A percentile compares a stretch with the other conserved stretches of the same genome.
phyloP scores from a whole-genome alignment of 92 coral and sea anemone genomes.

The Siderastrea siderea region DNA sequence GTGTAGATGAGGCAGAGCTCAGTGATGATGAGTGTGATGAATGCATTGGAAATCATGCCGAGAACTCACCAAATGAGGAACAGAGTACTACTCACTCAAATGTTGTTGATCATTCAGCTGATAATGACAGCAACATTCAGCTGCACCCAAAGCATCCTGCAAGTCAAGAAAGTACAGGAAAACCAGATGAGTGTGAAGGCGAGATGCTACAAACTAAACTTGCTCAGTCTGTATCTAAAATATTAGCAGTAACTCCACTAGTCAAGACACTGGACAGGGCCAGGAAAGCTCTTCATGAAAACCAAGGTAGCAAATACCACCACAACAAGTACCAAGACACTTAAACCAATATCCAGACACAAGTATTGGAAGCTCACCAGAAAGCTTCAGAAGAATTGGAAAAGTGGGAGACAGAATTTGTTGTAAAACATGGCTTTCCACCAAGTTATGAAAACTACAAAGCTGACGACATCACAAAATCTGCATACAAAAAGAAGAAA shows the following conservation, averaged over 20 bases:
- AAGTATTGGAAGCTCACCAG: conserved; percentile 6
- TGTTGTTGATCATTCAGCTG: background rate
- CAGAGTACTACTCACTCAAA: background rate
- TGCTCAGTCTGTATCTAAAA: background rate
- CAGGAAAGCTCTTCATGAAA: background rate
- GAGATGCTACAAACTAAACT: background rate
- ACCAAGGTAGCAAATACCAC: background rate
- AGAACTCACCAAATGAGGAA: background rate
- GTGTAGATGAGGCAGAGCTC: background rate
- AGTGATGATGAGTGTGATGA: background rate
- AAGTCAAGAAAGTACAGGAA: background rate
- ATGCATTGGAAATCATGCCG: background rate
- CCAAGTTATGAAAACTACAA: conserved; percentile 7
- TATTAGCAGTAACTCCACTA: background rate
- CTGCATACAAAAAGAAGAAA: too few relatives aligned
- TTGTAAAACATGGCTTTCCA: background rate
- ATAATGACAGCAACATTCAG: background rate
- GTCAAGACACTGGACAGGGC: background rate
- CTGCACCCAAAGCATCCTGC: background rate
- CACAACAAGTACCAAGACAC: conserved; percentile 1
- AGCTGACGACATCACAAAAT: background rate
- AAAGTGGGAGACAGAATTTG: conserved; percentile 5
- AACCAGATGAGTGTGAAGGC: background rate
- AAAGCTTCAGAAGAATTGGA: background rate
- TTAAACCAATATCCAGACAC: background rate